Evolutionary conservation across 1,140 invertebrate species (phyloP).

Genomic region (Eriocheir sinensis): DNA sequence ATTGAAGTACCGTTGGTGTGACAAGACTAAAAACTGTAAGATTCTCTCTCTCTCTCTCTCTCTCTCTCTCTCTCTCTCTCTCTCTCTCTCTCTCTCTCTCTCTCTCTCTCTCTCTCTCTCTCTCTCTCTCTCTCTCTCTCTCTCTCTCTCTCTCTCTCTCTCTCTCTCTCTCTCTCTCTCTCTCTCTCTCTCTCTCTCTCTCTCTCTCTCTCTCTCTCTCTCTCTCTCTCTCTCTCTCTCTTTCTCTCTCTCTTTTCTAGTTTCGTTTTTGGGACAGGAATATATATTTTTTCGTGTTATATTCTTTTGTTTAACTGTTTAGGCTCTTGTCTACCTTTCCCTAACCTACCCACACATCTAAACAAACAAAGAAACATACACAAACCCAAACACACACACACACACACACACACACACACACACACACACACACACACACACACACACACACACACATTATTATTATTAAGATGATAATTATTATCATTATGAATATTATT

Average conservation of each 20-base stretch:
- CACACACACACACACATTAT: too few relatives aligned
- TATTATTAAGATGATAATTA: too few relatives aligned
- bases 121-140: constrained; percentile 42
- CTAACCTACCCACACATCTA: background rate
- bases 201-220: constrained; percentile 41
- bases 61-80: background rate
- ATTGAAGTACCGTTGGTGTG: too few relatives aligned
- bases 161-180: constrained; percentile 28
- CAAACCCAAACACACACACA: too few relatives aligned
- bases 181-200: constrained; percentile 46
- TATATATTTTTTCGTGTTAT: background rate
- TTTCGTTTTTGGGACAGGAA: background rate
- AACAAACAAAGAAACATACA: too few relatives aligned
- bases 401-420: too few relatives aligned
- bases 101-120: constrained; percentile 43
- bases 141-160: constrained; percentile 48
- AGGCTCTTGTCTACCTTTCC: background rate
- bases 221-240: background rate
- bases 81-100: constrained; percentile 39
- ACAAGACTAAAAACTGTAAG: too few relatives aligned
- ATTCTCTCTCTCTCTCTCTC: too few relatives aligned
- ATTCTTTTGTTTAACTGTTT: background rate
- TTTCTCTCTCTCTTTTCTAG: background rate
- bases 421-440: too few relatives aligned
- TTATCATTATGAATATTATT: too few relatives aligned